A percentile compares a stretch with the other conserved stretches of the same genome.
Evolutionary conservation across 2,797 vertebrate species (phyloP).

Genomic region (Etheostoma nigrum): DNA sequence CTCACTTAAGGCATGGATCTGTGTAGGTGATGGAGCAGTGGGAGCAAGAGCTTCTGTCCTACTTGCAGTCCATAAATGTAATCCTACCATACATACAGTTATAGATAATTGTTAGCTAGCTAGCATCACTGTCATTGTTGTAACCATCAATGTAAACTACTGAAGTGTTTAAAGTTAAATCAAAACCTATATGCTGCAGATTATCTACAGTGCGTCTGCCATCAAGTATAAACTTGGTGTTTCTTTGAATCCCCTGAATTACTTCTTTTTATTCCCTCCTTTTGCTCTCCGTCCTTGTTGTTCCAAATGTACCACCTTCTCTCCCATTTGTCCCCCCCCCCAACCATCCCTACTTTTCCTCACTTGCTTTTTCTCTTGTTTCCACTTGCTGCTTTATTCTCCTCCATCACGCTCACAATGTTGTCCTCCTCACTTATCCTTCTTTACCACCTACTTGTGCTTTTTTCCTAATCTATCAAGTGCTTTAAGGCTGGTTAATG

Average conservation of each 20-base stretch:
- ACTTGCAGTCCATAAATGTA: not conserved
- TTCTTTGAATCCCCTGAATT: not conserved
- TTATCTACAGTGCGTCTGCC: not conserved
- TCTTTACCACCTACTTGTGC: conserved; percentile 30
- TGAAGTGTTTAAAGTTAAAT: not conserved
- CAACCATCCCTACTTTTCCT: conserved; percentile 4
- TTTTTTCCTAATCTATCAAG: conserved; percentile 45
- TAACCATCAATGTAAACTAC: not conserved
- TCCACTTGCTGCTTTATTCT: conserved; percentile 16
- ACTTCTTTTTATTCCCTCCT: conserved; percentile 4
- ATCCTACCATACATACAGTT: not conserved
- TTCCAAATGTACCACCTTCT: not conserved
- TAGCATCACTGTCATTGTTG: not conserved
- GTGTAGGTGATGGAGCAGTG: not conserved
- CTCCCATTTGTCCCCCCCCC: conserved; percentile 9
- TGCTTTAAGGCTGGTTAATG: conserved; percentile 8
- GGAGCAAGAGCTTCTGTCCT: not conserved
- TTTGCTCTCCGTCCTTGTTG: conserved; percentile 16
- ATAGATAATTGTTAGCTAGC: not conserved
- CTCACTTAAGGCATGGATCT: not conserved
- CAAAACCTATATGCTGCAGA: not conserved
- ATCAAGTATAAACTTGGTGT: not conserved
- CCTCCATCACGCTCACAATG: conserved; percentile 35
- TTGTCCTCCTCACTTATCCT: conserved; percentile 42
- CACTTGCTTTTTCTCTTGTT: conserved; percentile 34